Percentiles rank a stretch among this genome's conserved stretches.
Conservation (phyloP, 1,140 invertebrate genomes). For the Euglossa dilemma region DNA sequence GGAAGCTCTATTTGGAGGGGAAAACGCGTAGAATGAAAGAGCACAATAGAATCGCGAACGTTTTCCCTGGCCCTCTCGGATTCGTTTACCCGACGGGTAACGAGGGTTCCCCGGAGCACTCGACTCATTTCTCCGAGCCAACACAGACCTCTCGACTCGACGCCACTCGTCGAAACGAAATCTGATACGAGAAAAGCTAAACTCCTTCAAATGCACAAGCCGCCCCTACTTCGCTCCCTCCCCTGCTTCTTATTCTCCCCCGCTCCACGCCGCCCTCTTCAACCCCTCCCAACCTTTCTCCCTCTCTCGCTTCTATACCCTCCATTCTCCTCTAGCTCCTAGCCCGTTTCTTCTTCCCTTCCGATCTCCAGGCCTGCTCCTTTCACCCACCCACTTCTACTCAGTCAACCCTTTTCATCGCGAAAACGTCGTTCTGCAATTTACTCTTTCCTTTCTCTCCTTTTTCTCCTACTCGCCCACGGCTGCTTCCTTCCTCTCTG, state of each 20-base stretch:
- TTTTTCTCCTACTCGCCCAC: neutral
- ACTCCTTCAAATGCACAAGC: slow-evolving; percentile 76
- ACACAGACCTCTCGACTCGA: slow-evolving; percentile 75
- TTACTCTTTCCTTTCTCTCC: slow-evolving; percentile 57
- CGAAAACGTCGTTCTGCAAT: slow-evolving; percentile 72
- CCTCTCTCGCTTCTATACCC: slow-evolving; percentile 28
- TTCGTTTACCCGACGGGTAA: slow-evolving; percentile 1
- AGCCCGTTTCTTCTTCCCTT: slow-evolving; percentile 33
- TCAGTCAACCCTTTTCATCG: slow-evolving; percentile 73
- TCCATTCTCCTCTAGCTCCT: slow-evolving; percentile 29
- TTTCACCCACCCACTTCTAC: slow-evolving; percentile 69
- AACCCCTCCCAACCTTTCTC: slow-evolving; percentile 14
- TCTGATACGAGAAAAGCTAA: slow-evolving; percentile 78
- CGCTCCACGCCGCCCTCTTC: slow-evolving; percentile 13
- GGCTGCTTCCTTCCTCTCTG: neutral
- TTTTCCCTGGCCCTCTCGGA: neutral
- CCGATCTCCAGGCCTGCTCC: slow-evolving; percentile 55
- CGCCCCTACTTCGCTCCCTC: slow-evolving; percentile 45
- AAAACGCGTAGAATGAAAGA: neutral
- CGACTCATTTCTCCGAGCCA: slow-evolving; percentile 76
- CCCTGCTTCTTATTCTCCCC: slow-evolving; percentile 25
- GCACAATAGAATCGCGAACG: neutral
- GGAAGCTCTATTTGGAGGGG: no score
- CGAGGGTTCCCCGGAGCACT: slow-evolving; percentile 68
- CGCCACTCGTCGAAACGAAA: slow-evolving; percentile 75